These are phyloP conservation scores for Orius insidiosus DNA, from an alignment of 1,140 invertebrate genomes.

Conservation along the genomic window DNA sequence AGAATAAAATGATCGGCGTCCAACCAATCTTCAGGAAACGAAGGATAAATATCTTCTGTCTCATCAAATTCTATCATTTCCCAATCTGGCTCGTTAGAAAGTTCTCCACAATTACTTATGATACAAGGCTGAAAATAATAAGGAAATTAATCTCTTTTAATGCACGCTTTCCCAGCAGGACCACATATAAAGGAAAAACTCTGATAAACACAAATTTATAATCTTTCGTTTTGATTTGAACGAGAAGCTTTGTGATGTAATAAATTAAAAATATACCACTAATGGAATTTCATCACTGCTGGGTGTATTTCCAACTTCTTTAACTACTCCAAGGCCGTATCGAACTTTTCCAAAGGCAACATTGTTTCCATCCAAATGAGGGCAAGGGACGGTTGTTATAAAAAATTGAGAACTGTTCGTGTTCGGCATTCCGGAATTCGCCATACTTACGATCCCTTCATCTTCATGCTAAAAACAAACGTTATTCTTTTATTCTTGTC, in stretches of 20 bases:
- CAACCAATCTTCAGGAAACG: slow-evolving; percentile 54
- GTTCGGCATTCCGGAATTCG: slow-evolving; percentile 64
- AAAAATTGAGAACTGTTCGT: slow-evolving; percentile 93
- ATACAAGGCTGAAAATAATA: slow-evolving; percentile 26
- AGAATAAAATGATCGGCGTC: not conserved
- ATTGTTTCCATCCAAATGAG: slow-evolving; percentile 75
- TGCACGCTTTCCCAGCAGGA: too few species aligned
- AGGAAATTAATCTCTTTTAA: slow-evolving; percentile 2
- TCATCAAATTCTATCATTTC: slow-evolving; percentile 47
- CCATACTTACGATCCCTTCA: slow-evolving; percentile 69
- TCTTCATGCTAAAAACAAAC: slow-evolving; percentile 34
- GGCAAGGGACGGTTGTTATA: slow-evolving; percentile 65
- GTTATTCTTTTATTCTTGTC: too few species aligned
- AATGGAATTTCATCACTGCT: not conserved
- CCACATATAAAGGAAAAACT: too few species aligned
- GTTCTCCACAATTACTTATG: slow-evolving; percentile 55
- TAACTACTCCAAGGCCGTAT: slow-evolving; percentile 47
- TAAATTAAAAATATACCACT: not conserved
- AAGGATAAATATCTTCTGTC: slow-evolving; percentile 46
- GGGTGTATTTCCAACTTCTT: slow-evolving; percentile 35
- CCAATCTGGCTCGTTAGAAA: slow-evolving; percentile 40
- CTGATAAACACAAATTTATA: too few species aligned
- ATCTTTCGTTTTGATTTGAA: too few species aligned
- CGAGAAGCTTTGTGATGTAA: too few species aligned
- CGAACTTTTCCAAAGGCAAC: slow-evolving; percentile 75